Percentiles rank a stretch among this genome's conserved stretches.
Conservation (phyloP, 1,140 invertebrate genomes). For the Hesperophylax magnus region DNA sequence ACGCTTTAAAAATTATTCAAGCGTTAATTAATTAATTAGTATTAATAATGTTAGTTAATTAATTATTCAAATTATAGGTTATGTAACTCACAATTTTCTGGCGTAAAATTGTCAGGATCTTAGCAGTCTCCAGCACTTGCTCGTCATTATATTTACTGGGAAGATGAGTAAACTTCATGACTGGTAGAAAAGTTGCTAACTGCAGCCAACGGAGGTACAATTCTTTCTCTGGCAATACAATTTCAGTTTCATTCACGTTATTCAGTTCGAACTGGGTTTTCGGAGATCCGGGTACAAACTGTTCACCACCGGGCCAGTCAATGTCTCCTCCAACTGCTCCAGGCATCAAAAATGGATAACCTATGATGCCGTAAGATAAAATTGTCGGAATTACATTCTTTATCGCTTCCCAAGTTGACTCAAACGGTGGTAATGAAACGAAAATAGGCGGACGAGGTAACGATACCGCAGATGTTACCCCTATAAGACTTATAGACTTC, state of each 20-base stretch:
- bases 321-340: constrained; percentile 93
- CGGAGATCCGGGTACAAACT: constrained; percentile 64
- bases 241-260: constrained; percentile 70
- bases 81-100: constrained; percentile 75
- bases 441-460: constrained; percentile 89
- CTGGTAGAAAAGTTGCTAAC: constrained; percentile 91
- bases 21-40: too few species aligned
- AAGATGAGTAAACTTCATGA: constrained; percentile 91
- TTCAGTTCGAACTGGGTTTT: constrained; percentile 62
- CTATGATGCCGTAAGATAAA: constrained; percentile 87
- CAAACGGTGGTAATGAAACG: constrained; percentile 87
- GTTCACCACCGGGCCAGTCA: constrained; percentile 72
- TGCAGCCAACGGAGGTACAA: constrained; percentile 96
- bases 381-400: constrained; percentile 88
- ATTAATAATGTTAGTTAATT: too few species aligned
- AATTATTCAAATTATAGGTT: too few species aligned
- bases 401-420: constrained; percentile 92
- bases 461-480: constrained; percentile 85
- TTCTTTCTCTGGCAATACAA: constrained; percentile 83
- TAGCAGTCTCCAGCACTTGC: constrained; percentile 82
- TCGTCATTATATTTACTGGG: constrained; percentile 90
- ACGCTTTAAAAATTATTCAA: too few species aligned
- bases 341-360: constrained; percentile 93
- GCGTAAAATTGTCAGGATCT: constrained; percentile 81
- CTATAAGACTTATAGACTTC: constrained; percentile 79